These are phyloP conservation scores for Gymnopithys bicolor DNA, from an alignment of 2,797 vertebrate genomes.

Conservation along the genomic window DNA sequence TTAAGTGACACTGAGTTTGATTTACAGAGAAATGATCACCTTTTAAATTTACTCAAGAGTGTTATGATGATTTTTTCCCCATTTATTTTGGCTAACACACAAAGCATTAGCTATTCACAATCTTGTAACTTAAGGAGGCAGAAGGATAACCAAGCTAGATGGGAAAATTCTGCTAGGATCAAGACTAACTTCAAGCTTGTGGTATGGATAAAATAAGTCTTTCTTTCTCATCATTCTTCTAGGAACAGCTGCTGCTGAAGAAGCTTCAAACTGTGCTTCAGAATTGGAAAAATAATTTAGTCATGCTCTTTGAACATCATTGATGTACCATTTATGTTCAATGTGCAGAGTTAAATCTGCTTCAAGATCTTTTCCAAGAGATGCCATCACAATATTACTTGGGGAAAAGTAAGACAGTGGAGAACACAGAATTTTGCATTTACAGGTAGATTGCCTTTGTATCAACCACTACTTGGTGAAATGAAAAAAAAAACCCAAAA, in stretches of 20 bases:
- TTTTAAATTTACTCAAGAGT: neutral
- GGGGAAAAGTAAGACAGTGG: neutral
- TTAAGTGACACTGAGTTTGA: neutral
- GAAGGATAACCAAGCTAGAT: neutral
- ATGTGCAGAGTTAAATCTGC: neutral
- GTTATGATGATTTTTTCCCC: neutral
- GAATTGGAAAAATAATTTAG: neutral
- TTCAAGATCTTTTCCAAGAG: neutral
- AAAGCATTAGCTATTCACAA: neutral
- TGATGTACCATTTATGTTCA: neutral
- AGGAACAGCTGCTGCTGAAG: neutral
- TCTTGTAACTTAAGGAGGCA: neutral
- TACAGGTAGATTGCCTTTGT: neutral
- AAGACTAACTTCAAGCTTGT: neutral
- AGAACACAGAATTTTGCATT: neutral
- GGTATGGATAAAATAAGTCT: neutral
- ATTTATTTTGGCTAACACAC: neutral
- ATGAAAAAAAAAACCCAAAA: neutral
- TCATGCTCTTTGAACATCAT: neutral
- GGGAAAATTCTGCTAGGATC: neutral
- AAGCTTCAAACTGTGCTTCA: neutral
- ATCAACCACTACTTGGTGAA: neutral
- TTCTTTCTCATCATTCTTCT: neutral
- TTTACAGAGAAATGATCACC: fast-evolving
- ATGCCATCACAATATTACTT: neutral